phyloP scores from a whole-genome alignment of 2,888 invertebrate species.

The Limnephilus rhombicus region DNA sequence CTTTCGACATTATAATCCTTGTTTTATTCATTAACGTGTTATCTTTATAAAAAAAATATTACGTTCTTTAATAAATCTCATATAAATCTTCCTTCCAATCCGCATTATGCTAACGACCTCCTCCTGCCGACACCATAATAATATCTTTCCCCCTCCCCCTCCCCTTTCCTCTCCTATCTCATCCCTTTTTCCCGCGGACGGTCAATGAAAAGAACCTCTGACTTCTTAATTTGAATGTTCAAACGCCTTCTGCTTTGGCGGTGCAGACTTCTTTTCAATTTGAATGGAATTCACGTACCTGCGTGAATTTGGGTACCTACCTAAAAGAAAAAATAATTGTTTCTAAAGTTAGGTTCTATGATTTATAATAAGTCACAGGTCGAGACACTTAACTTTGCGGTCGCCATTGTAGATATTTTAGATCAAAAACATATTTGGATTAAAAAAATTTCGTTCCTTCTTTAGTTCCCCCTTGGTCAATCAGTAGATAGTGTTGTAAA shows the following conservation, averaged over 20 bases:
- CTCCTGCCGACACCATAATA: neutral
- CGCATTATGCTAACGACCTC: slow-evolving; percentile 11
- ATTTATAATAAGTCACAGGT: neutral
- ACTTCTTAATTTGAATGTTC: slow-evolving; percentile 28
- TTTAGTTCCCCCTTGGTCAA: no score
- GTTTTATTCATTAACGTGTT: no score
- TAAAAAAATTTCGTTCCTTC: no score
- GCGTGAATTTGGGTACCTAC: no score
- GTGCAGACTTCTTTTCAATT: slow-evolving; percentile 16
- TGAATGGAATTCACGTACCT: slow-evolving; percentile 5
- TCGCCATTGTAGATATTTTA: neutral
- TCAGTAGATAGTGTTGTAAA: no score
- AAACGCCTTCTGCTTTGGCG: slow-evolving; percentile 15
- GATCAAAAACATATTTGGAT: no score
- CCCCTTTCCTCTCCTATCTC: neutral
- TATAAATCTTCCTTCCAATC: neutral
- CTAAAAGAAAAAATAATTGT: neutral
- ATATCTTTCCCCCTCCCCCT: neutral
- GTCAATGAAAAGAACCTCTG: slow-evolving; percentile 4
- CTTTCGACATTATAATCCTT: no score
- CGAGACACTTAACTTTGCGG: no score
- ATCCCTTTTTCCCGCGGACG: neutral
- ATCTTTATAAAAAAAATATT: neutral
- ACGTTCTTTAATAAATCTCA: neutral
- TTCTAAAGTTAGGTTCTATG: neutral